Percentiles rank a stretch among this genome's conserved stretches.
Evolutionary conservation across 2,888 invertebrate genomes (phyloP).

Genomic region (Diadegma fenestrale): DNA sequence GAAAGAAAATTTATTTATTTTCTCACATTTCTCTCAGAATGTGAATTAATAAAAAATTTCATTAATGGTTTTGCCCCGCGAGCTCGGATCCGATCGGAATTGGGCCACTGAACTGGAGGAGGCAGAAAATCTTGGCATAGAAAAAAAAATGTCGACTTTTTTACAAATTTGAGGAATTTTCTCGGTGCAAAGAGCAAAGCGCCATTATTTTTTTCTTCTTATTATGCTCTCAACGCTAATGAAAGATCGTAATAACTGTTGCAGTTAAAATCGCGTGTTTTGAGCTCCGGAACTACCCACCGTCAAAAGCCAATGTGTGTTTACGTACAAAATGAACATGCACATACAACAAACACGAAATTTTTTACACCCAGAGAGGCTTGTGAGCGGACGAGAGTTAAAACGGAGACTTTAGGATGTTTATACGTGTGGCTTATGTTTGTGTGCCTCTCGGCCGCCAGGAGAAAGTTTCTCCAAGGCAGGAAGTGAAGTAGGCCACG

Average conservation of each 20-base stretch:
- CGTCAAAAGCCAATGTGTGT: not conserved
- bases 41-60: constrained; percentile 32
- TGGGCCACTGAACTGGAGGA: constrained; percentile 51
- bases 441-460: constrained; percentile 71
- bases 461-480: constrained; percentile 83
- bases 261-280: constrained; percentile 29
- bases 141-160: constrained; percentile 33
- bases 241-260: constrained; percentile 30
- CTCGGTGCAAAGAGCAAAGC: not conserved
- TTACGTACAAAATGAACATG: not conserved
- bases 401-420: constrained; percentile 26
- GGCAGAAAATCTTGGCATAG: constrained; percentile 25
- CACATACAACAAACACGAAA: not conserved
- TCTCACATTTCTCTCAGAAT: constrained; percentile 11
- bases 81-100: constrained; percentile 44
- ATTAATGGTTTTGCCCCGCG: constrained; percentile 42
- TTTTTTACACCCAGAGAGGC: constrained; percentile 31
- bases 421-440: constrained; percentile 2
- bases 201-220: constrained; percentile 18
- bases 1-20: constrained; percentile 46
- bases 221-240: constrained; percentile 32
- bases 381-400: constrained; percentile 40
- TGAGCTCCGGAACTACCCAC: constrained; percentile 29
- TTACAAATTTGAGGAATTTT: constrained; percentile 29
- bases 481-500: constrained; percentile 84